These are phyloP conservation scores for Embidobia sp. DNA, from an alignment of 2,888 invertebrate genomes.

Conservation along the genomic window DNA sequence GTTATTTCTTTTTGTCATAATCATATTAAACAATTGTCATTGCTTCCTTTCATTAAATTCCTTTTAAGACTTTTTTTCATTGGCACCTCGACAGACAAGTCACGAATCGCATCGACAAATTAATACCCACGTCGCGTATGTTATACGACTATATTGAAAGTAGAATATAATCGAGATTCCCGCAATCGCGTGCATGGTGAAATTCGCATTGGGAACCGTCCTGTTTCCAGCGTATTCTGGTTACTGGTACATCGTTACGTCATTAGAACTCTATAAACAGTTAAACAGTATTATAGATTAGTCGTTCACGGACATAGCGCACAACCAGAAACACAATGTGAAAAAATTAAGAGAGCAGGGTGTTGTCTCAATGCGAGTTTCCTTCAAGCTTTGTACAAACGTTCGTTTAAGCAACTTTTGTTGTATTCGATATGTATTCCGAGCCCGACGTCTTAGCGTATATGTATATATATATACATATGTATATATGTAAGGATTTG, in stretches of 20 bases:
- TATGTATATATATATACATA: conserved; percentile 55
- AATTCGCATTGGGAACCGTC: conserved; percentile 40
- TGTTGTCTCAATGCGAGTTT: conserved; percentile 28
- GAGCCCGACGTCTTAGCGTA: conserved; percentile 50
- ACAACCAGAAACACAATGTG: background rate
- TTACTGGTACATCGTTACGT: conserved; percentile 5
- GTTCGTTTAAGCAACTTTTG: conserved; percentile 54
- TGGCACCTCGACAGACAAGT: conserved; percentile 26
- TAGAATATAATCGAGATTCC: conserved; percentile 53
- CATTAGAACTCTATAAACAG: conserved; percentile 32
- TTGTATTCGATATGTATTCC: conserved; percentile 53
- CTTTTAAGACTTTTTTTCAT: conserved; percentile 2
- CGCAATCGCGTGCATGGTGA: conserved; percentile 40
- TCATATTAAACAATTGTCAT: background rate
- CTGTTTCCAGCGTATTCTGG: conserved; percentile 12
- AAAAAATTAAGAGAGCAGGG: no score
- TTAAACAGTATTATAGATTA: conserved; percentile 56
- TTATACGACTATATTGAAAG: conserved; percentile 47
- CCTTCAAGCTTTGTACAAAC: conserved; percentile 57
- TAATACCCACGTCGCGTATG: conserved; percentile 40
- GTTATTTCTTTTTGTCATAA: conserved; percentile 10
- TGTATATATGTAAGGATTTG: conserved; percentile 39
- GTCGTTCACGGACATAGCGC: conserved; percentile 12
- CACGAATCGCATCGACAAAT: conserved; percentile 43
- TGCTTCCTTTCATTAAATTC: conserved; percentile 2